Base-by-base conservation (phyloP, 2,888 invertebrate species). In the Globia sparganii region DNA sequence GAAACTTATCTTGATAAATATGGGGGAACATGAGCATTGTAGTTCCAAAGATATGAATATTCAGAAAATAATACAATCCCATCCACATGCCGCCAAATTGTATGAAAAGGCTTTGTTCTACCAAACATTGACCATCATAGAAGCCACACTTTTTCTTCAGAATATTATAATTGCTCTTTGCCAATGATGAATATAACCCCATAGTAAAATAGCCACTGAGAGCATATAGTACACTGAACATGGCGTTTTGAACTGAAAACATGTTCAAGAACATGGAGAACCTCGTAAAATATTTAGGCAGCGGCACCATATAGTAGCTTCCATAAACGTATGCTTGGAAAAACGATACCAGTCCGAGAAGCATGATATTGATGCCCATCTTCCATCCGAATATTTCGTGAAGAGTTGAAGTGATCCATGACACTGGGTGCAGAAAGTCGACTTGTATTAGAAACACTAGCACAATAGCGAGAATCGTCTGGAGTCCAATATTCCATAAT, bases 271-370 rank as follows among this genome's bases (percentile, higher is more conserved):
- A 95, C 94, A 97, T 97, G 5, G 97, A 97, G 88, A 98, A 98
- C 88, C 98, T 97, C 25, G 97, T 98, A 59, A 97, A 97, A 81
- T 97, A 97, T 88, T 97, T 98, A 0, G 97, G 96, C 58, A 97
- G 94, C 69, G 97, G 97, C 34, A 97, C 94, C 40, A 98, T 96
- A 87, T 98, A 98, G 84, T 97, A 97, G 90, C 97, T 98, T 66
- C 98, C 98, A 89, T 98, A 97, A 56, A 98, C 96, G 61, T 98
- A 95, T n/a, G 98, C 98, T 94, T 98, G 98, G 11, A 98, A 96
- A 80, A 98, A 97, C 18, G 98, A 97, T 1, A 98, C 97, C 43
- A 96, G 91, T 21, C 97, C 95, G 31, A 98, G 97, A 0, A 98
- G 97, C 43, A 97, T 93, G 66, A 98, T 97, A 86, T 97, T 98